A percentile compares a stretch with the other conserved stretches of the same genome.
Conservation (phyloP, 2,888 invertebrate species). For the Sussaba pulchella region DNA sequence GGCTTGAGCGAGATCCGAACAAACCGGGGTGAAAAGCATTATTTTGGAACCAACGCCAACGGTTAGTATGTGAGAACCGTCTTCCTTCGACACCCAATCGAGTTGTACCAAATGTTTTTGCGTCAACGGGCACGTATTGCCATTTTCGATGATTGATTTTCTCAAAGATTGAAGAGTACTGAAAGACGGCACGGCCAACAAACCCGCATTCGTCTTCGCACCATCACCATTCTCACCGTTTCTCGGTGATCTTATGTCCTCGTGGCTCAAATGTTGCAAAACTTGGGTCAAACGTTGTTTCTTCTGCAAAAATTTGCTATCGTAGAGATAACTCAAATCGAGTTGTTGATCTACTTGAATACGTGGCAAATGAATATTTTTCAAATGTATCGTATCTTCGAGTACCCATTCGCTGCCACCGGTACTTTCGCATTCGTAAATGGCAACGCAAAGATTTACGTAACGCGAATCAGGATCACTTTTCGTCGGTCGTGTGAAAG, state of each 20-base stretch:
- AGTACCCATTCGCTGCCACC: constrained; percentile 97
- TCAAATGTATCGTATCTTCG: constrained; percentile 97
- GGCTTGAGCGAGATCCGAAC: constrained; percentile 97
- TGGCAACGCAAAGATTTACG: constrained; percentile 96
- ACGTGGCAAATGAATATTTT: constrained; percentile 95
- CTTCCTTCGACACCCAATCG: constrained; percentile 99
- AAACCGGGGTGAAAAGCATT: constrained; percentile 96
- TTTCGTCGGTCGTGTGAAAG: constrained; percentile 93
- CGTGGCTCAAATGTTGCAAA: constrained; percentile 92
- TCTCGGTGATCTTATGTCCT: constrained; percentile 88
- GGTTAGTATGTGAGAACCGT: constrained; percentile 98
- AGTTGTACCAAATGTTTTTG: constrained; percentile 97
- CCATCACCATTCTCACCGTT: constrained; percentile 70
- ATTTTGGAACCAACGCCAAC: constrained; percentile 98
- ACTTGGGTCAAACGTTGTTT: constrained; percentile 93
- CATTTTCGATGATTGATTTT: constrained; percentile 95
- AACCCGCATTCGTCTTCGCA: constrained; percentile 81
- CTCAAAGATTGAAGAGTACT: constrained; percentile 94
- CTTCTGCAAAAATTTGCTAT: constrained; percentile 92
- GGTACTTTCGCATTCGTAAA: constrained; percentile 99
- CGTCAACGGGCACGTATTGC: constrained; percentile 95
- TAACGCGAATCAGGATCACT: constrained; percentile 92
- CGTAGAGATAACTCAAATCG: constrained; percentile 93
- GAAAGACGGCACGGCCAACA: constrained; percentile 95
- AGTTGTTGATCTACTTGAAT: constrained; percentile 93